Base-by-base conservation (phyloP, 2,888 invertebrate genomes). In the Pollenia amentaria region DNA sequence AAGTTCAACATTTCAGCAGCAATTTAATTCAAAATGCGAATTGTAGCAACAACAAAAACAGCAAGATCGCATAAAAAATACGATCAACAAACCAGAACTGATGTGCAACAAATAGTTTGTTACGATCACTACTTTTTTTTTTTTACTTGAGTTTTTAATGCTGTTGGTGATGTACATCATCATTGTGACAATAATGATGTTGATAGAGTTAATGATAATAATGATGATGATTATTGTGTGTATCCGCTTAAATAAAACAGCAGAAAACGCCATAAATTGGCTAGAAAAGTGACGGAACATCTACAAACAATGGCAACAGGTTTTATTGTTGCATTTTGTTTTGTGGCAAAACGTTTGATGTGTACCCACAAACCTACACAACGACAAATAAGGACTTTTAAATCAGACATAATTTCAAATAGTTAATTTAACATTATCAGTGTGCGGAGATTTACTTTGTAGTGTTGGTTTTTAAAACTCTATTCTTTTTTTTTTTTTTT, bases 61-160 rank as follows among this genome's bases (percentile, higher is more conserved):
- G 16, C 46, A 55, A 21, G 53, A 72, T 64, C 53, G 21, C 14
- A 57, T 12, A 76, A 65, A 57, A 48, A 83, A 60, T 77, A 84
- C 78, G 78, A 55, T 73, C 86, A 87, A 77, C 87, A 84, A 87
- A 87, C 84, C 87, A 87, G 87, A 87, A 87, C 87, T 87, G 87
- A 87, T 84, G 80, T 87, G 87, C 65, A 87, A 87, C 84, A 87
- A 87, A 80, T 76, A 80, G 57, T 84, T 83, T 79, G 75, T 79
- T 83, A 65, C 77, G 77, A 81, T 81, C 77, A 73, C 81, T 73
- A 12, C 53, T 81, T 16, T 12, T 75, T 77, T 83, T 69, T 7
- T 72, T 88, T 78, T 73, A 29, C n/a, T 65, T 40, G 9, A 42
- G 29, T 55, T 65, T 21, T 65, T 57, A 42, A 12, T 44, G 16